Base-by-base conservation (phyloP, 2,797 vertebrate genomes). In the Dendrocincla tyrannina region DNA sequence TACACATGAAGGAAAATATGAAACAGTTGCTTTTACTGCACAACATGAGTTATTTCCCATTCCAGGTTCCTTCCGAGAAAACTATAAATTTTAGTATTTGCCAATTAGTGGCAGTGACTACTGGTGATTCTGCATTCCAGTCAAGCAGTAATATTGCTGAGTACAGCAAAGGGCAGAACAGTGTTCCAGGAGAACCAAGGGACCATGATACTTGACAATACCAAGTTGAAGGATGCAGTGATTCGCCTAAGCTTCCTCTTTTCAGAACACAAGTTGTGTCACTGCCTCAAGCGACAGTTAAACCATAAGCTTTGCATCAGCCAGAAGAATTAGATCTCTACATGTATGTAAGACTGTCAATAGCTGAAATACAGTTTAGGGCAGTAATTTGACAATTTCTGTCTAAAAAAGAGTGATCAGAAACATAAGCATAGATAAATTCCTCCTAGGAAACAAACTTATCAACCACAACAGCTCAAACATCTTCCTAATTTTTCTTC, bases 1-100 rank as follows among this genome's bases (percentile, higher is more conserved):
- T 89, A 94, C 68, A 94, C 68, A 82, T 83, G 72, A 89, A 93
- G 60, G 84, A 74, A 93, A 92, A 91, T 33, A 83, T 4, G 46
- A 60, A 94, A 79, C 64, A 39, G 81, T 83, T 93, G 85, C 47
- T 94, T 87, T 80, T 70, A 87, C 68, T 75, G 75, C 78, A 77
- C 56, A 91, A 76, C 56, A 10, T 74, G 85, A 95, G n/a, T 88
- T 89, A 94, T 85, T 88, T 85, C 78, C 63, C 44, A 70, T 63
- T 82, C 67, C 49, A 79, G 39, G 52, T 64, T 94, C 52, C 88
- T 85, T 83, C 53, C 0, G 4, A 95, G 91, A 85, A 93, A 89
- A 91, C 15, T 3, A 37, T 70, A 66, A 67, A 87, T 93, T 92
- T 91, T 83, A 83, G 80, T 83, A 91, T 53, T 66, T 89, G 72